A percentile compares a stretch with the other conserved stretches of the same genome.
Evolutionary conservation across 2,113 vertebrate species (phyloP).

Genomic region (Daboia siamensis): DNA sequence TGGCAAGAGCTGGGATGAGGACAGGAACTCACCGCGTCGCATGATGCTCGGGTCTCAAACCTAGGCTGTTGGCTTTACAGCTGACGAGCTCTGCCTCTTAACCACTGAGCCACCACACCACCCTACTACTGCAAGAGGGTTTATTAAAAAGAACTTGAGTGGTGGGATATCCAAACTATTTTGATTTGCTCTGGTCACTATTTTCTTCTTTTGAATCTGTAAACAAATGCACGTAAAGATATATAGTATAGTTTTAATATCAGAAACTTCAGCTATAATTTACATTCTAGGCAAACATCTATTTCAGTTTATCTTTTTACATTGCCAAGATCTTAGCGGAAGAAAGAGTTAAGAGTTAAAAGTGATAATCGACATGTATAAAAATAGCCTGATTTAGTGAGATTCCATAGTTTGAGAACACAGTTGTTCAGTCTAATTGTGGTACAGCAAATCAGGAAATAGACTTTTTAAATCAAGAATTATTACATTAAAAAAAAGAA

Average conservation of each 20-base stretch:
- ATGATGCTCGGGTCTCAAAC: background rate
- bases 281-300: background rate
- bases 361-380: background rate
- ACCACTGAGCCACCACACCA: background rate
- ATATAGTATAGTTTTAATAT: background rate
- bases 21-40: background rate
- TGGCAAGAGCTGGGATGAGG: background rate
- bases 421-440: background rate
- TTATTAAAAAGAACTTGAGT: background rate
- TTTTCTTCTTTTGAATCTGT: background rate
- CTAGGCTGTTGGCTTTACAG: background rate
- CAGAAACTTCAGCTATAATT: background rate
- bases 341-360: background rate
- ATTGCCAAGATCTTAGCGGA: background rate
- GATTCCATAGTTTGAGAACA: background rate
- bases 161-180: background rate
- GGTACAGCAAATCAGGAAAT: background rate
- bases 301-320: background rate
- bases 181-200: background rate
- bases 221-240: background rate
- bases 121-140: background rate
- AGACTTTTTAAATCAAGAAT: background rate
- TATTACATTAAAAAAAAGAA: background rate
- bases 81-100: background rate
- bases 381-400: background rate